Conservation (phyloP, 1,140 invertebrate species). For the Diabrotica virgifera region DNA sequence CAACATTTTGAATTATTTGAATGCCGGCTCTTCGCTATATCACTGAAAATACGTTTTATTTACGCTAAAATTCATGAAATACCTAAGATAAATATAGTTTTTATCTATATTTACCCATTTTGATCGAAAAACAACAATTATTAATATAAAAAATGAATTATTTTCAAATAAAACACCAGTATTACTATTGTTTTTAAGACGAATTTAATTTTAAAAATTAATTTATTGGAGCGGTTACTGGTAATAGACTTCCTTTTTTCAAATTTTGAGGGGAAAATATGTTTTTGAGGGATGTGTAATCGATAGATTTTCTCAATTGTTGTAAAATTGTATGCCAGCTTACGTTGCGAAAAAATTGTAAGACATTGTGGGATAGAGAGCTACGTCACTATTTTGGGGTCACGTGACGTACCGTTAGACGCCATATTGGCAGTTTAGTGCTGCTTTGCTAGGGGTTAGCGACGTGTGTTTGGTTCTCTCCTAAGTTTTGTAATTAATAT, state of each 20-base stretch:
- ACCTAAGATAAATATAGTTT: no score
- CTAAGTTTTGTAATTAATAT: slow-evolving; percentile 22
- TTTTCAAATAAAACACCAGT: no score
- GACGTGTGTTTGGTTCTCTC: slow-evolving; percentile 36
- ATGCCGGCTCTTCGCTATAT: no score
- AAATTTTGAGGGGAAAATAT: not conserved
- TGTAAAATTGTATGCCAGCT: slow-evolving; percentile 33
- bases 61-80: no score
- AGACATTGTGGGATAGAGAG: slow-evolving; percentile 40
- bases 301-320: slow-evolving; percentile 26
- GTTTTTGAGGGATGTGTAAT: slow-evolving; percentile 7
- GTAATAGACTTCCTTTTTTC: not conserved
- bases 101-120: no score
- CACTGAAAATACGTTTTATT: no score
- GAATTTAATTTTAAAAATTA: no score
- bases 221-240: no score
- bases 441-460: slow-evolving; percentile 47
- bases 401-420: slow-evolving; percentile 53
- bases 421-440: slow-evolving; percentile 55
- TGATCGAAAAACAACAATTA: no score
- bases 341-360: slow-evolving; percentile 46
- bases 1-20: no score
- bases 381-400: slow-evolving; percentile 52
- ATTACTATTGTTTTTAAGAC: no score
- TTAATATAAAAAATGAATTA: no score